Base-by-base conservation (phyloP, 2,113 vertebrate species). In the Oryzias celebensis region DNA sequence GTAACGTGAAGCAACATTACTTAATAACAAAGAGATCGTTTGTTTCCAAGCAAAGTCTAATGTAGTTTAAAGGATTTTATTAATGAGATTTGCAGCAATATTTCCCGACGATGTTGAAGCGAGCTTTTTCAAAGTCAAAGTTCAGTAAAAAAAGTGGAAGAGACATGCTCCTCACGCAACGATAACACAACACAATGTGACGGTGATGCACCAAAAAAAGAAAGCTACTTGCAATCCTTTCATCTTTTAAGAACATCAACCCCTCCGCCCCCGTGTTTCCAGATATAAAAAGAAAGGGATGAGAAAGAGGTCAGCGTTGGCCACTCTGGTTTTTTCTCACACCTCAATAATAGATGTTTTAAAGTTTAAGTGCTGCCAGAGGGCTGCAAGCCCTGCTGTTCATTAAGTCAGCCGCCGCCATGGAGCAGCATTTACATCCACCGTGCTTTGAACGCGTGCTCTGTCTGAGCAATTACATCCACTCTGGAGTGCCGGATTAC, bases 321-420 rank as follows among this genome's bases (percentile, higher is more conserved):
- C 92, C 93, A 92, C 92, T 93, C 89, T 91, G 89, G 64, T 69
- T 71, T 69, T 67, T 65, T 75, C 92, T 94, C 91, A 92, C 90
- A 92, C 93, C 93, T 96, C 96, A 95, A 96, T 97, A 97, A 98
- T 97, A 96, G 94, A 97, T 95, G 93, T 96, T 97, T 97, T 95
- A 97, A 98, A 97, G 95, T 97, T 97, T 95, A 97, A 96, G 94
- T 95, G 95, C 92, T 92, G 95, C 95, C 93, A 93, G 91, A 93
- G 94, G 94, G 94, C 93, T 93, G 94, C 90, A 90, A 92, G 93
- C 91, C 94, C 80, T 36, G 83, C 79, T 85, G 94, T 95, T 98
- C 95, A 96, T 96, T 96, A 96, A 94, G 77, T 77, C 94, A 95
- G 94, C 94, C 92, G 87, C 90, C 89, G 91, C 93, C 93, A 94